Conservation (phyloP, 2,797 vertebrate species). For the Microtus obscurus region DNA sequence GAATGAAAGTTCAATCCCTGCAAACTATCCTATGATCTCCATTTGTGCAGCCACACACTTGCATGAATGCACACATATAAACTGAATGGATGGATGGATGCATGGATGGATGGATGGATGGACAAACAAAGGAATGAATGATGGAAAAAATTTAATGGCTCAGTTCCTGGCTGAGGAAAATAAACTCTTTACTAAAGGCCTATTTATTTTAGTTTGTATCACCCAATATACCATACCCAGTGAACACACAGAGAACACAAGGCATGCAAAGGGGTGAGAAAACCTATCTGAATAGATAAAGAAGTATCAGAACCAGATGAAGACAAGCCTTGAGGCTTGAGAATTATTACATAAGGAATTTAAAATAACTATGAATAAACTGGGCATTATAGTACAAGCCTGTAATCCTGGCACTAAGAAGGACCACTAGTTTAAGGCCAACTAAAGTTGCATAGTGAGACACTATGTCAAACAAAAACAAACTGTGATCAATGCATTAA, state of each 20-base stretch:
- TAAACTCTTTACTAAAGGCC: slow-evolving; percentile 20
- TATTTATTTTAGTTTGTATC: slow-evolving; percentile 50
- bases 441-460: not conserved
- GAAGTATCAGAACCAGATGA: slow-evolving; percentile 44
- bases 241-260: not conserved
- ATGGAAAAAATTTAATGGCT: not conserved
- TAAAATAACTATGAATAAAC: slow-evolving; percentile 33
- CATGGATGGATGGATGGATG: not conserved
- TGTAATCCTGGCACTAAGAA: not conserved
- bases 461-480: not conserved
- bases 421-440: not conserved
- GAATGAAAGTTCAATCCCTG: not conserved
- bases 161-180: slow-evolving; percentile 13
- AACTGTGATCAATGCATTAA: not conserved
- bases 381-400: not conserved
- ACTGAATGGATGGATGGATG: not conserved
- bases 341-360: slow-evolving; percentile 56
- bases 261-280: slow-evolving; percentile 29
- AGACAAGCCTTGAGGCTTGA: slow-evolving; percentile 45
- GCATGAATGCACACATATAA: not conserved
- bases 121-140: not conserved
- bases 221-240: not conserved
- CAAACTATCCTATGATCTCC: not conserved
- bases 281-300: slow-evolving; percentile 51
- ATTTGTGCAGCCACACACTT: not conserved